Evolutionary conservation across 2,888 invertebrate species (phyloP).

Genomic region (Sarcophaga subvicina): DNA sequence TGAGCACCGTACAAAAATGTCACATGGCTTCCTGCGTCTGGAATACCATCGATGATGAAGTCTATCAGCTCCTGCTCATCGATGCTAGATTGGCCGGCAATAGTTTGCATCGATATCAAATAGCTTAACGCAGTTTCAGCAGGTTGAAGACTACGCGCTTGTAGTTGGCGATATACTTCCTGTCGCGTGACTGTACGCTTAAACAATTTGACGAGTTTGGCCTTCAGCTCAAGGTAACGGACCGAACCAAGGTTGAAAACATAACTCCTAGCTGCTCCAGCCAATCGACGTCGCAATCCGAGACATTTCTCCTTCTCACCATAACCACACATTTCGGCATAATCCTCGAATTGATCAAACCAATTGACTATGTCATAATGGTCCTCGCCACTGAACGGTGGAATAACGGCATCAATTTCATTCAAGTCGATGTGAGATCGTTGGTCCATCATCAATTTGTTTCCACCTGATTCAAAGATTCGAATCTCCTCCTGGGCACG

Average conservation of each 20-base stretch:
- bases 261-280: slow-evolving; percentile 24
- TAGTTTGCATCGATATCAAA: neutral
- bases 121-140: slow-evolving; percentile 29
- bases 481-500: neutral
- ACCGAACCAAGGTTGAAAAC: slow-evolving; percentile 8
- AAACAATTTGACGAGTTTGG: slow-evolving; percentile 39
- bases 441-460: neutral
- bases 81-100: slow-evolving; percentile 27
- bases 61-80: slow-evolving; percentile 49
- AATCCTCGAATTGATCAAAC: slow-evolving; percentile 51
- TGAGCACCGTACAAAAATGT: slow-evolving; percentile 38
- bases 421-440: neutral
- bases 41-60: slow-evolving; percentile 52
- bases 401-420: slow-evolving; percentile 30
- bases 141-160: slow-evolving; percentile 19
- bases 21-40: slow-evolving; percentile 30
- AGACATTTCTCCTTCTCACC: slow-evolving; percentile 1
- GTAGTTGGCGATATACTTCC: slow-evolving; percentile 44
- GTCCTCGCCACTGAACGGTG: slow-evolving; percentile 47
- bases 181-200: slow-evolving; percentile 47
- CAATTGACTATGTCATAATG: slow-evolving; percentile 32
- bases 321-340: slow-evolving; percentile 21
- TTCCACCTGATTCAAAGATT: neutral
- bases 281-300: slow-evolving; percentile 1
- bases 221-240: slow-evolving; percentile 24